Evolutionary conservation across 2,113 vertebrate species (phyloP), one percentile per base, ranked within the genome.

Genomic region (Coreoperca whiteheadi): DNA sequence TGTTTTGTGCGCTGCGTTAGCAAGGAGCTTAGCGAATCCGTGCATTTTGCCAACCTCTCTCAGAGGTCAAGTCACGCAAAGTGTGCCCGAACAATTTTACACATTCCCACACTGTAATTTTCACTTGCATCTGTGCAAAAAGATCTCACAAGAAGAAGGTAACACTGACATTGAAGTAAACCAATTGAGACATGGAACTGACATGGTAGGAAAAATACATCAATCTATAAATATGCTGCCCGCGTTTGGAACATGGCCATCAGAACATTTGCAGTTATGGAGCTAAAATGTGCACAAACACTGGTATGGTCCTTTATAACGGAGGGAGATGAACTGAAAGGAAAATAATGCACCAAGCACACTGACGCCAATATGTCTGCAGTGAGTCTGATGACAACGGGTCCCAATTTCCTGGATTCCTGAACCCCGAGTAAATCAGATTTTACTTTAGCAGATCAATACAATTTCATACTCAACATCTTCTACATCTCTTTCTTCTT

Each of bases 291-390:
- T 64, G 5, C 12, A 48, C 18, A 66, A 74, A 32, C 12, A 32
- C 67, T 6, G 5, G 56, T 30, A 2, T 4, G 6, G 41, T 75
- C 16, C 3, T 30, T 11, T 46, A 46, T 48, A 53, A 79, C 4
- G 16, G 12, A 51, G 28, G 30, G 23, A 61, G 32, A 39, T n/a
- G 20, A 30, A 34, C 32, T 53, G 48, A 81, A 59, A 34, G 51
- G 23, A 71, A 70, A 56, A 23, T 12, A 41, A 66, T 39, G n/a
- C 60, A 46, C 15, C 8, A 48, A 80, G 32, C 71, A 21, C 11
- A 8, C 16, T 16, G 61, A 59, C 61, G 74, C 60, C 61, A 30
- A 23, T 76, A 34, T 61, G 46, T 82, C 78, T 78, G 70, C 37
- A 64, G 43, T 6, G n/a, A 73, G 28, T 61, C 21, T 68, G 63